Evolutionary conservation across 2,888 invertebrate genomes (phyloP).

Genomic region (Ceraclea dissimilis): DNA sequence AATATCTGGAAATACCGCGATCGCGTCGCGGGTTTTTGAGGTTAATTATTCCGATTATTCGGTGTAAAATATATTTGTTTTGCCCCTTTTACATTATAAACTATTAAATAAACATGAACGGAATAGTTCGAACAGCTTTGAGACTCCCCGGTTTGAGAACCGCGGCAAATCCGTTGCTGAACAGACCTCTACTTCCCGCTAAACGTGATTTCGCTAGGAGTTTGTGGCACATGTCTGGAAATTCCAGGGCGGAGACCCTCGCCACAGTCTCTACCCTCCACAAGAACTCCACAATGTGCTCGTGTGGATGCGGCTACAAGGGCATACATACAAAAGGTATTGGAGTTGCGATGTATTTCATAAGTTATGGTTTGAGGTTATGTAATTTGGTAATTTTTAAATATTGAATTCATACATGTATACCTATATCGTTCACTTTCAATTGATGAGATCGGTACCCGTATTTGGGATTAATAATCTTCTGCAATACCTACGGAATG

Average conservation of each 20-base stretch:
- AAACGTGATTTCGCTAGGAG: constrained; percentile 58
- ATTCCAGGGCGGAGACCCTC: constrained; percentile 33
- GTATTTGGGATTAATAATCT: too few relatives aligned
- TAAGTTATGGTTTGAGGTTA: constrained; percentile 15
- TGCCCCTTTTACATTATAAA: constrained; percentile 8
- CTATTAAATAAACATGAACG: constrained; percentile 73
- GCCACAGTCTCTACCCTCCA: constrained; percentile 32
- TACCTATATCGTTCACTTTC: too few relatives aligned
- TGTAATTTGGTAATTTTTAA: too few relatives aligned
- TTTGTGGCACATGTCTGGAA: constrained; percentile 60
- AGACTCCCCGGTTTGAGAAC: constrained; percentile 38
- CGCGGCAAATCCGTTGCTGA: constrained; percentile 11
- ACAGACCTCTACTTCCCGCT: constrained; percentile 37
- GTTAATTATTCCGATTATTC: too few relatives aligned
- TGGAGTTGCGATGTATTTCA: constrained; percentile 3
- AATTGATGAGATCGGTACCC: too few relatives aligned
- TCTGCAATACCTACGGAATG: too few relatives aligned
- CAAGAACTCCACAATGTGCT: constrained; percentile 55
- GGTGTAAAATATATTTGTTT: background rate
- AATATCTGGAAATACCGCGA: too few relatives aligned
- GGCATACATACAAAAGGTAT: constrained; percentile 66
- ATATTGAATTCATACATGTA: too few relatives aligned
- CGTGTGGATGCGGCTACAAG: constrained; percentile 59
- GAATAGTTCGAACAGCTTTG: constrained; percentile 55
- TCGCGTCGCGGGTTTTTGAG: too few relatives aligned